Evolutionary conservation across 2,888 invertebrate genomes (phyloP).

Genomic region (Diarsia brunnea): DNA sequence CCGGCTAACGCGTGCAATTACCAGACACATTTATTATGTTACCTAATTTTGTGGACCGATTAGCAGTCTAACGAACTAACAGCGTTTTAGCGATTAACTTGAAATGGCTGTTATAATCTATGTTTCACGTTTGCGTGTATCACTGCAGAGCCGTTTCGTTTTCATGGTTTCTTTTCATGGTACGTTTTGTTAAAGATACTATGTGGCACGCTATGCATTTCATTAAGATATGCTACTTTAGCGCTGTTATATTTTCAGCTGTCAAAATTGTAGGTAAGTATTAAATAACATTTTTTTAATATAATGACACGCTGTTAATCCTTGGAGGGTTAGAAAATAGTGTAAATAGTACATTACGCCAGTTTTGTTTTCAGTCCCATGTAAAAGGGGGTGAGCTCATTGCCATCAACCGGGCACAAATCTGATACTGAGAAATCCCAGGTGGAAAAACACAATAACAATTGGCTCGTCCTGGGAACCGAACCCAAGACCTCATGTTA

Average conservation of each 20-base stretch:
- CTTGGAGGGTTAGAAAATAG: too few relatives aligned
- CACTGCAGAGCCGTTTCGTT: conserved; percentile 39
- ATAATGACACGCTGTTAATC: too few relatives aligned
- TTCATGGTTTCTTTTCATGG: conserved; percentile 43
- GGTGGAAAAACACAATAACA: too few relatives aligned
- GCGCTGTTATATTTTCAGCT: conserved; percentile 27
- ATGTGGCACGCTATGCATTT: conserved; percentile 58
- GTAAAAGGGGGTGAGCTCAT: too few relatives aligned
- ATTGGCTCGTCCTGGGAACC: too few relatives aligned
- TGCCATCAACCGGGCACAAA: too few relatives aligned
- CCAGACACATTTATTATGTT: conserved; percentile 71
- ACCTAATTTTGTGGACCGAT: conserved; percentile 73
- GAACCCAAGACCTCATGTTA: too few relatives aligned
- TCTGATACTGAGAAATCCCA: too few relatives aligned
- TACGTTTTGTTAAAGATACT: conserved; percentile 42
- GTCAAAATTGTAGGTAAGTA: conserved; percentile 24
- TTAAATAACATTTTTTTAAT: background rate
- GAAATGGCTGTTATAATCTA: conserved; percentile 66
- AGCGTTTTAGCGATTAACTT: conserved; percentile 72
- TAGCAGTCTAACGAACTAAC: conserved; percentile 74
- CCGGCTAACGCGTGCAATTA: conserved; percentile 66
- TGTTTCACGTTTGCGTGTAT: conserved; percentile 66
- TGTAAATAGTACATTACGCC: too few relatives aligned
- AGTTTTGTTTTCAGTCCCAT: too few relatives aligned
- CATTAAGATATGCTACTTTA: conserved; percentile 56